A percentile compares a stretch with the other conserved stretches of the same genome.
Conservation (phyloP, 2,888 invertebrate species). For the Yponomeuta plumbellus region DNA sequence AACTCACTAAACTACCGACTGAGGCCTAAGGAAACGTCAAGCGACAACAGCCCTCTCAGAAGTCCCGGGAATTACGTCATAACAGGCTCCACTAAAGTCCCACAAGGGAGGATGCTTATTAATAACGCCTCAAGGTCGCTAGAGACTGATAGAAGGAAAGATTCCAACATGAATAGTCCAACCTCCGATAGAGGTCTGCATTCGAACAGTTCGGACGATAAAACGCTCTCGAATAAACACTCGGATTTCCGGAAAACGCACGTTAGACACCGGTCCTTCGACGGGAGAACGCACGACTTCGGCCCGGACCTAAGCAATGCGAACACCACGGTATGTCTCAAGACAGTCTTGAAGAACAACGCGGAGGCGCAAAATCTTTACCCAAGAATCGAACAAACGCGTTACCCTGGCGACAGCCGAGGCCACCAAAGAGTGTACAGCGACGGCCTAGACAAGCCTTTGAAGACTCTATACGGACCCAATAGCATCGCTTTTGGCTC, state of each 20-base stretch:
- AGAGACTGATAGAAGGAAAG: slow-evolving; percentile 49
- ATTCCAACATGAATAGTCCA: slow-evolving; percentile 67
- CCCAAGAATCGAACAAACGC: slow-evolving; percentile 61
- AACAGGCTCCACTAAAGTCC: slow-evolving; percentile 59
- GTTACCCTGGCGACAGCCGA: slow-evolving; percentile 57
- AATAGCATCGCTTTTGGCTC: slow-evolving; percentile 45
- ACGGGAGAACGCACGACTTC: slow-evolving; percentile 56
- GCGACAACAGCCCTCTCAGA: slow-evolving; percentile 60
- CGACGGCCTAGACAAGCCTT: slow-evolving; percentile 42
- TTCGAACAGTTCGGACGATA: slow-evolving; percentile 68
- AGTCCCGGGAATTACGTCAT: slow-evolving; percentile 43
- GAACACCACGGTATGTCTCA: slow-evolving; percentile 52
- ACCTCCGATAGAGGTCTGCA: slow-evolving; percentile 50
- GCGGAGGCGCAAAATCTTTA: slow-evolving; percentile 48
- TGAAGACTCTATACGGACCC: slow-evolving; percentile 26
- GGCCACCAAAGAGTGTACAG: slow-evolving; percentile 45
- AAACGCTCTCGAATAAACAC: slow-evolving; percentile 59
- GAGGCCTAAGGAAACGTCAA: slow-evolving; percentile 53
- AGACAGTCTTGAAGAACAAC: slow-evolving; percentile 64
- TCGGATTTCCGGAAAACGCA: slow-evolving; percentile 72
- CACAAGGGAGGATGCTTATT: slow-evolving; percentile 50
- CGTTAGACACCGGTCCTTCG: slow-evolving; percentile 71
- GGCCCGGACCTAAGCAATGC: slow-evolving; percentile 57
- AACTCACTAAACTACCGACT: slow-evolving; percentile 70
- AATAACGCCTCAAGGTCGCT: slow-evolving; percentile 60